Evolutionary conservation across 2,888 invertebrate species (phyloP).

Genomic region (Sympetrum striolatum): DNA sequence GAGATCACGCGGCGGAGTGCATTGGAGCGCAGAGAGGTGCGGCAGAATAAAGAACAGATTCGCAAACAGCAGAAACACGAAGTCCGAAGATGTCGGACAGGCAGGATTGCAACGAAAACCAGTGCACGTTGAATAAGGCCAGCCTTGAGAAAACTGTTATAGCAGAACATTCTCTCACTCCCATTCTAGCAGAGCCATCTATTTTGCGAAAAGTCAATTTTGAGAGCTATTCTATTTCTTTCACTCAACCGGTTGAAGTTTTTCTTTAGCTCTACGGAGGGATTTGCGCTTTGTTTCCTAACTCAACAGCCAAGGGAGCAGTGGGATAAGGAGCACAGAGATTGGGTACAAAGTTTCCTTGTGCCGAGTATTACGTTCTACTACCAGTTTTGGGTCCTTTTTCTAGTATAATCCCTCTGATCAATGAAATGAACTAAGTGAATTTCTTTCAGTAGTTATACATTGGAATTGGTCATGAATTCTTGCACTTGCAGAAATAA

Average conservation of each 20-base stretch:
- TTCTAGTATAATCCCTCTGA: not conserved
- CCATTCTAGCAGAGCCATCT: not conserved
- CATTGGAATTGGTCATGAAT: too few species aligned
- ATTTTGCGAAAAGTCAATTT: not conserved
- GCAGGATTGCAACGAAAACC: not conserved
- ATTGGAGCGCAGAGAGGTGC: not conserved
- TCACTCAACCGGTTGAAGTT: not conserved
- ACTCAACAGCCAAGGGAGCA: not conserved
- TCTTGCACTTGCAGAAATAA: too few species aligned
- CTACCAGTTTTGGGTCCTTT: not conserved
- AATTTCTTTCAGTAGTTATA: too few species aligned
- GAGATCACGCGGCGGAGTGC: conserved; percentile 6
- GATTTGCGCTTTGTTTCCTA: not conserved
- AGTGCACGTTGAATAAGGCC: not conserved
- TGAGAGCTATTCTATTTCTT: not conserved
- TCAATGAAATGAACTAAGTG: too few species aligned
- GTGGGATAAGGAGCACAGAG: not conserved
- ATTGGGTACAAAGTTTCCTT: not conserved
- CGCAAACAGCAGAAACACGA: not conserved
- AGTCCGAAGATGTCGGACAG: not conserved
- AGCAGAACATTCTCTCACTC: not conserved
- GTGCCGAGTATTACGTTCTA: not conserved
- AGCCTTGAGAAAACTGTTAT: not conserved
- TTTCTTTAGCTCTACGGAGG: not conserved
- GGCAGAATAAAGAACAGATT: not conserved